Evolutionary conservation across 2,888 invertebrate genomes (phyloP), one percentile per base, ranked within the genome.

Genomic region (Sycophila texana): DNA sequence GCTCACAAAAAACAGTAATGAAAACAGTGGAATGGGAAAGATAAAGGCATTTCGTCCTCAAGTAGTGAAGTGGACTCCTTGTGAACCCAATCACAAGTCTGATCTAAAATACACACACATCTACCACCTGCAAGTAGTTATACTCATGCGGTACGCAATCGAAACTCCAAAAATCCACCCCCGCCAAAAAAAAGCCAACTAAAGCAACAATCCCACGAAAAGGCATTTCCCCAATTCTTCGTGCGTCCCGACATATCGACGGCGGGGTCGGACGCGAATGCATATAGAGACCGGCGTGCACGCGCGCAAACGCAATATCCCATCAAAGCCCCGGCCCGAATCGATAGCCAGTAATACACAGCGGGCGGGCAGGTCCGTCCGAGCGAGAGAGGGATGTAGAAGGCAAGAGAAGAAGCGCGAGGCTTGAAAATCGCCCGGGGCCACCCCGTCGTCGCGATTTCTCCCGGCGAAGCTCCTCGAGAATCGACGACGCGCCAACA

Each of bases 361-460:
- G 39, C 39, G 39, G 39, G 39, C 39, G 39, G 39, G 39, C 39
- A 39, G 39, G 39, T 39, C 39, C 7, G 39, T 39, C 39, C 39
- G 39, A 10, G 26, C 39, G 39, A 39, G 39, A 10, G 39, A 39
- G 39, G 7, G 39, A 39, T 1, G 7, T 7, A 39, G 39, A 39
- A 7, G 7, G 39, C 14, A 16, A 30, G 7, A 16, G 16, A 4
- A 26, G 16, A 16, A 26, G 14, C 12, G 10, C 16, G 61, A 7
- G 39, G 39, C 39, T 39, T 61, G 7, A 61, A 63, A 63, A 63
- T 63, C 63, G 63, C 63, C 63, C 47, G 63, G 18, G 63, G 63
- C 63, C 18, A 12, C 10, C 10, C n/a, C 26, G 10, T 63, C 47
- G 47, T 63, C 63, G 63, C 47, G 63, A 63, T 63, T 63, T 63